These are phyloP conservation scores for Mergus octosetaceus DNA, from an alignment of 2,797 vertebrate genomes.

Conservation along the genomic window DNA sequence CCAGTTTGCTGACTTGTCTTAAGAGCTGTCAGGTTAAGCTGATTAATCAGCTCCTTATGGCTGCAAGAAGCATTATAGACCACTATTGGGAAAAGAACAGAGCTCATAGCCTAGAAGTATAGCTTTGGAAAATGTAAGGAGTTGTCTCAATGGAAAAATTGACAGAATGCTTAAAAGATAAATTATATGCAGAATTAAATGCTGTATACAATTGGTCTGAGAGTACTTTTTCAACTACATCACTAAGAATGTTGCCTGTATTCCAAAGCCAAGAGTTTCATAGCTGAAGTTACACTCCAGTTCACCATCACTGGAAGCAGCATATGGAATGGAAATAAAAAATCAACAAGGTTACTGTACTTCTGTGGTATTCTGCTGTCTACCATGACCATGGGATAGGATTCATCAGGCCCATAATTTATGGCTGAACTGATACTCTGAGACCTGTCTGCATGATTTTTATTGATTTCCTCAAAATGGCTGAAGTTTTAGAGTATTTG, in stretches of 20 bases:
- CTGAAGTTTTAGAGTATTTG: not conserved
- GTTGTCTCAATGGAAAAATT: slow-evolving; percentile 48
- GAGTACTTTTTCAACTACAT: not conserved
- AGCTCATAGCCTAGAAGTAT: not conserved
- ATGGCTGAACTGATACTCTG: not conserved
- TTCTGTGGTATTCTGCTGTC: not conserved
- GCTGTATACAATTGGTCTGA: not conserved
- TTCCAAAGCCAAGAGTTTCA: slow-evolving; percentile 1
- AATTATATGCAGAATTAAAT: slow-evolving; percentile 13
- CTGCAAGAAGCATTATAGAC: slow-evolving; percentile 1
- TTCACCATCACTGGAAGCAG: not conserved
- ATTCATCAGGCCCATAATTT: slow-evolving; percentile 1
- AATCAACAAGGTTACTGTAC: not conserved
- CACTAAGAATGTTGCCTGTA: not conserved
- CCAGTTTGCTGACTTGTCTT: slow-evolving; percentile 24
- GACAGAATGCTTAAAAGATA: not conserved
- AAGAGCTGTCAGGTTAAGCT: slow-evolving; percentile 35
- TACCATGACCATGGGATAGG: not conserved
- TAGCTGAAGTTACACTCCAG: not conserved
- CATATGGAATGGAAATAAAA: not conserved
- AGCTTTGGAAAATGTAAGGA: slow-evolving; percentile 19
- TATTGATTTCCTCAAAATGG: slow-evolving; percentile 11
- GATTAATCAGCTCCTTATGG: slow-evolving; percentile 33
- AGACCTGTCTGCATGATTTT: not conserved
- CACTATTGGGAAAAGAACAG: slow-evolving; percentile 14